Conservation (phyloP, 1,140 invertebrate species). For the Paramacrobiotus metropolitanus region DNA sequence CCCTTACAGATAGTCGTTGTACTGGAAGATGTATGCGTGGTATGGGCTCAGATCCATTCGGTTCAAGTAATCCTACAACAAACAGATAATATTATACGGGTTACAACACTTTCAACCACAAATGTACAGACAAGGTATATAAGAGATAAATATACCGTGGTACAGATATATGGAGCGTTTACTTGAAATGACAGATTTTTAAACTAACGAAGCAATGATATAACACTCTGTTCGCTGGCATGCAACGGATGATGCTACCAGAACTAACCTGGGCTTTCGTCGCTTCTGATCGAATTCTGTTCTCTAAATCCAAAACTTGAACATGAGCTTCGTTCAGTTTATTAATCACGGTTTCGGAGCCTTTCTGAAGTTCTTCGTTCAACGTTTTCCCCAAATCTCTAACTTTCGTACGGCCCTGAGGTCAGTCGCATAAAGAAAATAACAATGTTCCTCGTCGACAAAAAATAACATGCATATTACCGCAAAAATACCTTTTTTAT, state of each 20-base stretch:
- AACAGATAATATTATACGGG: no score
- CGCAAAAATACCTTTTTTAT: background rate
- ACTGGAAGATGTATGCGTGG: background rate
- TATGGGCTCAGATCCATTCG: background rate
- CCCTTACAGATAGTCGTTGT: slow-evolving; percentile 3
- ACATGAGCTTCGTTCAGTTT: background rate
- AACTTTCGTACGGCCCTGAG: no score
- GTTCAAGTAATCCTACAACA: no score
- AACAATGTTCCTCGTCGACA: background rate
- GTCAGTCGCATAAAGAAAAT: no score
- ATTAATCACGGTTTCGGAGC: background rate
- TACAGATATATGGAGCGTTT: background rate
- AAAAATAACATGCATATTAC: background rate
- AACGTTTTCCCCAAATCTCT: no score
- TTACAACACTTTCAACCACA: background rate
- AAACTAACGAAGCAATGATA: background rate
- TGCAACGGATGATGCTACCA: no score
- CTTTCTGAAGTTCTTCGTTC: background rate
- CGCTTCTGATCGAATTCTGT: background rate
- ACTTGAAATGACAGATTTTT: no score
- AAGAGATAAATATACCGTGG: background rate
- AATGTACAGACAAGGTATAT: background rate
- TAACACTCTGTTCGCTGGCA: background rate
- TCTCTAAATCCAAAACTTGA: background rate
- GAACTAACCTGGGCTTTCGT: background rate